phyloP scores from a whole-genome alignment of 1,140 invertebrate species.

The Ladona fulva region DNA sequence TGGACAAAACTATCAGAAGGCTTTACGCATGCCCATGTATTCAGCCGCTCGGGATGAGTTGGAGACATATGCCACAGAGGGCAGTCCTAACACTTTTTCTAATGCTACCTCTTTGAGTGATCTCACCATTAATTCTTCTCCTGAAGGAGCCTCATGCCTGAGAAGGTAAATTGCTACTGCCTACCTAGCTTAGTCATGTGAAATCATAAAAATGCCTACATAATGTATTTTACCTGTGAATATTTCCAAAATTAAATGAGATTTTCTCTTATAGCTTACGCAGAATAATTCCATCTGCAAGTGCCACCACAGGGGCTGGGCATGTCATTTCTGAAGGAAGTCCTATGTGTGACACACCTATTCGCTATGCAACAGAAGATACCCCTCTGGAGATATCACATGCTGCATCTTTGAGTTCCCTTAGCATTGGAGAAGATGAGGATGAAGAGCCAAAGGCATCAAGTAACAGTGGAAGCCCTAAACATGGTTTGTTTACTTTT shows the following conservation, averaged over 20 bases:
- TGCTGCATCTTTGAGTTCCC: constrained; percentile 43
- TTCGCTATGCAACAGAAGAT: constrained; percentile 35
- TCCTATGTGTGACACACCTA: constrained; percentile 15
- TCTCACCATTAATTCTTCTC: constrained; percentile 42
- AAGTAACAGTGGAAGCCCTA: neutral
- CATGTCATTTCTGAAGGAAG: constrained; percentile 14
- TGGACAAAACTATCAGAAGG: neutral
- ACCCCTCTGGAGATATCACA: constrained; percentile 34
- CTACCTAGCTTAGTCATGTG: neutral
- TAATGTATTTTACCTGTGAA: no score
- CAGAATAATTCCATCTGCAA: neutral
- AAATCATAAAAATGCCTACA: neutral
- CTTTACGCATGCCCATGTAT: neutral
- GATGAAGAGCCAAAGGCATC: constrained; percentile 26
- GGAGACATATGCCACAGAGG: constrained; percentile 52
- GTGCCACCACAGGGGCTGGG: neutral
- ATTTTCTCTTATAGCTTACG: neutral
- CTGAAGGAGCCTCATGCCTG: neutral
- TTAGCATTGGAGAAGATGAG: constrained; percentile 43
- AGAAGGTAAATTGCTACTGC: neutral
- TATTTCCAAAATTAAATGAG: no score
- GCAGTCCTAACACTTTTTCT: constrained; percentile 54
- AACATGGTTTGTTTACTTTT: neutral
- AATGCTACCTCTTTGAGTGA: constrained; percentile 58
- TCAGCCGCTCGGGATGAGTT: constrained; percentile 42